phyloP scores from a whole-genome alignment of 2,113 vertebrate species.

The Mesitornis unicolor region DNA sequence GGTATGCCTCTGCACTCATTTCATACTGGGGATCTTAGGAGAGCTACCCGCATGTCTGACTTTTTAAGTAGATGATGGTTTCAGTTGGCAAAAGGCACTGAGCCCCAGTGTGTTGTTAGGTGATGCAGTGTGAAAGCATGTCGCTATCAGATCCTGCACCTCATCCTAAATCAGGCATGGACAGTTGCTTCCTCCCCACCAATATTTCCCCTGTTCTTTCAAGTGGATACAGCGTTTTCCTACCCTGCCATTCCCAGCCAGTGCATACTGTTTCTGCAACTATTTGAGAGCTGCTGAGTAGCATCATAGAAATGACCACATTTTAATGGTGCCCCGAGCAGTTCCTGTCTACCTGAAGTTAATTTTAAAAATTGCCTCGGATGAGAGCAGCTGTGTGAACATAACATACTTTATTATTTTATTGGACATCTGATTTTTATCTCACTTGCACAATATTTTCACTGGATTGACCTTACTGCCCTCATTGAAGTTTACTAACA shows the following conservation, averaged over 20 bases:
- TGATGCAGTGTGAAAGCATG: not conserved
- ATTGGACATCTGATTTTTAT: slow-evolving; percentile 36
- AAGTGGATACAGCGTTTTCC: not conserved
- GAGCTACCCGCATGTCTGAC: not conserved
- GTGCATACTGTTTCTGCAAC: not conserved
- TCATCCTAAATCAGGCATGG: not conserved
- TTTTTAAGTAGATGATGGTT: not conserved
- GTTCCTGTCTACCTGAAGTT: not conserved
- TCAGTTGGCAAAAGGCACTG: not conserved
- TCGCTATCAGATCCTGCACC: not conserved
- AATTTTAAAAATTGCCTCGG: not conserved
- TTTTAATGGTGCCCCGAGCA: not conserved
- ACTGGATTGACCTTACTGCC: slow-evolving; percentile 32
- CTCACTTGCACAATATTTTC: slow-evolving; percentile 44
- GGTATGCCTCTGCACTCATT: not conserved
- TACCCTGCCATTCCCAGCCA: not conserved
- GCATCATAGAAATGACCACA: not conserved
- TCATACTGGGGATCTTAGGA: not conserved
- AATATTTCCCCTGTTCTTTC: not conserved
- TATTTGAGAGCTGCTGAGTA: not conserved
- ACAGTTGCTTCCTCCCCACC: not conserved
- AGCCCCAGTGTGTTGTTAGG: not conserved
- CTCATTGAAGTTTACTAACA: slow-evolving; percentile 42
- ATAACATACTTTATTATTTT: slow-evolving; percentile 26
- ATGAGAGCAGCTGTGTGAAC: slow-evolving; percentile 15